phyloP scores from a whole-genome alignment of 2,797 vertebrate species.

The Agapornis canus region DNA sequence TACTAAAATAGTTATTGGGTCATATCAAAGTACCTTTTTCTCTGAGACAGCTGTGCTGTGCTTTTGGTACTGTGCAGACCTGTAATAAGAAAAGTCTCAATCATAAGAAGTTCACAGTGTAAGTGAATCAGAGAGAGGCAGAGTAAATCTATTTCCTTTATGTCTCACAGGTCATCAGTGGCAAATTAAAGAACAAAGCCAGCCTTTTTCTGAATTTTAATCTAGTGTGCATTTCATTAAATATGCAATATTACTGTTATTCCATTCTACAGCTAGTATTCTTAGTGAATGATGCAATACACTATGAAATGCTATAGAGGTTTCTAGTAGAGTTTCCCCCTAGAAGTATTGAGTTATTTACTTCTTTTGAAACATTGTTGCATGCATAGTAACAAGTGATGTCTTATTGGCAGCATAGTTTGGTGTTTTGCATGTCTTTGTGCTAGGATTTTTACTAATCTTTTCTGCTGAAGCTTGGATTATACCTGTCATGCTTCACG shows the following conservation, averaged over 20 bases:
- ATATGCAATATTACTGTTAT: not conserved
- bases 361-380: not conserved
- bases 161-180: not conserved
- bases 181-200: not conserved
- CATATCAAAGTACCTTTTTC: not conserved
- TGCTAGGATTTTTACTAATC: conserved; percentile 35
- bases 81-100: not conserved
- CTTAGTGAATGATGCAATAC: not conserved
- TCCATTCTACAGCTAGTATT: not conserved
- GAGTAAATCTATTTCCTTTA: not conserved
- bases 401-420: conserved; percentile 1
- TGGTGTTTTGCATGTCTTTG: not conserved
- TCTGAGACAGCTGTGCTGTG: not conserved
- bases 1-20: not conserved
- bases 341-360: not conserved
- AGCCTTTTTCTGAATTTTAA: not conserved
- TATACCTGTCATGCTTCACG: conserved; percentile 34
- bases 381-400: not conserved
- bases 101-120: not conserved
- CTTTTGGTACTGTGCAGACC: not conserved
- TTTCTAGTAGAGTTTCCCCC: not conserved
- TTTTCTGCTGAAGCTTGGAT: conserved; percentile 14
- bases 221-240: not conserved
- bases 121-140: not conserved
- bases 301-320: not conserved